Conservation (phyloP, 1,140 invertebrate genomes). For the Aphis craccivora region DNA sequence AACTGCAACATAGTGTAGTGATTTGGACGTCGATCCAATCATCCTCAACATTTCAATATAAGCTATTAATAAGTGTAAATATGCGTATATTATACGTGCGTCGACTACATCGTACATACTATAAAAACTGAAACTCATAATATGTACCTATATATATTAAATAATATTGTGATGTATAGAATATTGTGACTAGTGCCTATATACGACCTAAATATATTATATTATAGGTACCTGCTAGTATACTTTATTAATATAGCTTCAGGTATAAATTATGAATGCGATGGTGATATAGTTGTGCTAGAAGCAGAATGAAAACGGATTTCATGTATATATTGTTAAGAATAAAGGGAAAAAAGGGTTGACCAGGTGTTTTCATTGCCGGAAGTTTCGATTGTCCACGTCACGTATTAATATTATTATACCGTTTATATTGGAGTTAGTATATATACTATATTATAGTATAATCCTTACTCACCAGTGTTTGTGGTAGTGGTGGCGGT, state of each 20-base stretch:
- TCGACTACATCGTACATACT: neutral
- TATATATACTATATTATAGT: neutral
- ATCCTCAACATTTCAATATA: neutral
- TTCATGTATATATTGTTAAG: neutral
- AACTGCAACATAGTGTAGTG: too few species aligned
- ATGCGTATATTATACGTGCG: too few species aligned
- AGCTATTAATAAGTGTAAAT: neutral
- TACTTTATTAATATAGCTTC: neutral
- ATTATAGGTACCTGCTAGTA: neutral
- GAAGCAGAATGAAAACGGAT: neutral
- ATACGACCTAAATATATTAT: neutral
- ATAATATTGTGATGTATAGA: neutral
- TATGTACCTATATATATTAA: neutral
- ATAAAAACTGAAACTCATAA: neutral
- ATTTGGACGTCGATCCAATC: too few species aligned
- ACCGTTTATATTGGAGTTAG: neutral
- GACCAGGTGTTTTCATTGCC: constrained; percentile 50
- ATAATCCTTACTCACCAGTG: neutral
- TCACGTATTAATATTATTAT: constrained; percentile 40
- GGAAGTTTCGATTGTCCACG: constrained; percentile 55
- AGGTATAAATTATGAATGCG: neutral
- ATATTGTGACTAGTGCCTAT: neutral
- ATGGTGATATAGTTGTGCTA: neutral
- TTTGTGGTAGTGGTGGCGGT: neutral
- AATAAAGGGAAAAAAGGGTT: constrained; percentile 37